phyloP scores from a whole-genome alignment of 2,797 vertebrate genomes.

The Malacoctenus gilli region DNA sequence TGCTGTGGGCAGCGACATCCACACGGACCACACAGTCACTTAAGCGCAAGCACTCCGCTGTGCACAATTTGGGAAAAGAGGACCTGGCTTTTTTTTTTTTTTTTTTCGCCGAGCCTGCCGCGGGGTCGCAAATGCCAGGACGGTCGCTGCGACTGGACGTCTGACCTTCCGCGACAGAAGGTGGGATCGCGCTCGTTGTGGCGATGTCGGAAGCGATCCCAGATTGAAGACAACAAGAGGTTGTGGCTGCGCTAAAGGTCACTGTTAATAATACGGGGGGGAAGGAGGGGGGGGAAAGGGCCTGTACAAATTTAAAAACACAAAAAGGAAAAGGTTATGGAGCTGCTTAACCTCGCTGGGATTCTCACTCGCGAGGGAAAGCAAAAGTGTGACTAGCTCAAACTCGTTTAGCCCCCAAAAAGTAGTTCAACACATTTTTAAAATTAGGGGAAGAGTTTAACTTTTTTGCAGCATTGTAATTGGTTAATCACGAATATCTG shows the following conservation, averaged over 20 bases:
- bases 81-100: constrained; percentile 49
- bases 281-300: constrained; percentile 4
- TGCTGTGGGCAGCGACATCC: constrained; percentile 57
- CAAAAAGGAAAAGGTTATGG: background rate
- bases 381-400: too few relatives aligned
- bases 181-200: constrained; percentile 10
- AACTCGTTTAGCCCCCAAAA: too few relatives aligned
- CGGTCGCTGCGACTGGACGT: constrained; percentile 19
- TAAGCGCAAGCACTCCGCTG: constrained; percentile 32
- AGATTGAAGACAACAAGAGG: constrained; percentile 23
- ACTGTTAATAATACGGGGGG: constrained; percentile 9
- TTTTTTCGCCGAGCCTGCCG: constrained; percentile 11
- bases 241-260: constrained; percentile 22
- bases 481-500: too few relatives aligned
- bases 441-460: too few relatives aligned
- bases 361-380: too few relatives aligned
- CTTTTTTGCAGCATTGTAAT: too few relatives aligned
- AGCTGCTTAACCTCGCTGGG: background rate
- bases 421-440: too few relatives aligned
- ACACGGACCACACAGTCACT: constrained; percentile 63
- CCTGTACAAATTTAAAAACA: background rate
- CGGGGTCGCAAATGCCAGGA: constrained; percentile 31
- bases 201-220: background rate
- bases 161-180: constrained; percentile 21
- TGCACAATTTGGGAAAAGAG: constrained; percentile 32